Evolutionary conservation across 2,113 vertebrate species (phyloP).

Genomic region (Psammodynastes pulverulentus): DNA sequence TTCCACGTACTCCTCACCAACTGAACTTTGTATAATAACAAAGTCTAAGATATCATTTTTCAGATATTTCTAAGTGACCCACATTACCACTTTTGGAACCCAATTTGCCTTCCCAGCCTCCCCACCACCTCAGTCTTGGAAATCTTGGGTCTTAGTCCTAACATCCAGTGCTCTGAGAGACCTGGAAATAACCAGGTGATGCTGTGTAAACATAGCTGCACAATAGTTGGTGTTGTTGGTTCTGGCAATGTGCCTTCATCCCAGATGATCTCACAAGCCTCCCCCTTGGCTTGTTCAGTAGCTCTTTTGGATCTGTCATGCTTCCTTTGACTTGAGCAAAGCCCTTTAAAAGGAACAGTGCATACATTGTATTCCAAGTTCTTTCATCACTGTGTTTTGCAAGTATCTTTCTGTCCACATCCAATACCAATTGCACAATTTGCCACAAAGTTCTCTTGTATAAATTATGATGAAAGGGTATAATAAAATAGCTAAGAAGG

Average conservation of each 20-base stretch:
- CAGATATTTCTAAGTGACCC: background rate
- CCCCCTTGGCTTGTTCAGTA: slow-evolving; percentile 58
- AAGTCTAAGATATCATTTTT: background rate
- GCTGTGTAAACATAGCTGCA: slow-evolving; percentile 58
- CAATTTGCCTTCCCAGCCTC: slow-evolving; percentile 31
- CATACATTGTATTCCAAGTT: slow-evolving; percentile 48
- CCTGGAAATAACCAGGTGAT: slow-evolving; percentile 47
- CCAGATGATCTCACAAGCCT: slow-evolving; percentile 64
- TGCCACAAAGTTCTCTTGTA: slow-evolving; percentile 33
- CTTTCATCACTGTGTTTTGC: slow-evolving; percentile 45
- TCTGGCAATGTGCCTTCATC: slow-evolving; percentile 57
- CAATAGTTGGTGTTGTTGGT: slow-evolving; percentile 64
- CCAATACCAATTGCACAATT: slow-evolving; percentile 31
- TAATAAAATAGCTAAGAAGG: background rate
- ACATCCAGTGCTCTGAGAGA: background rate
- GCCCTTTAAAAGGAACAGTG: slow-evolving; percentile 60
- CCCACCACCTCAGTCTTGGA: background rate
- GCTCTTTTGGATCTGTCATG: slow-evolving; percentile 55
- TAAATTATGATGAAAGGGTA: background rate
- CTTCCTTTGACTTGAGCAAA: slow-evolving; percentile 63
- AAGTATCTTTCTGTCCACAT: slow-evolving; percentile 56
- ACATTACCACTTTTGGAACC: background rate
- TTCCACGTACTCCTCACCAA: slow-evolving; percentile 38
- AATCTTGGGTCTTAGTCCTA: slow-evolving; percentile 29
- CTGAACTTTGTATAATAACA: background rate